Base-by-base conservation (phyloP, 2,113 vertebrate species). In the human region DNA sequence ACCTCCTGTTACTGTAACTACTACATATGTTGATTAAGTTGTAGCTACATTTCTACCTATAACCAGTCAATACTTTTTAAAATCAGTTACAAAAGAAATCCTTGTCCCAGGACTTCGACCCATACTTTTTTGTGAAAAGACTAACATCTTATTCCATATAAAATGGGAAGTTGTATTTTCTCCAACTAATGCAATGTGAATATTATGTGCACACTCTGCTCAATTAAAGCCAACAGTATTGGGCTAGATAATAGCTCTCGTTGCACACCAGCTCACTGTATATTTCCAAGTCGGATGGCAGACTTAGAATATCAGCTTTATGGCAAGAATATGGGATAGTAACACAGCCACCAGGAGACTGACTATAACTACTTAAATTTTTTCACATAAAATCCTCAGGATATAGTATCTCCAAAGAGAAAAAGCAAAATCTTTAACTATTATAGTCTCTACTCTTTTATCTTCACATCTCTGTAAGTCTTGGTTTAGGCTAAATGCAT, bases 381-480 rank as follows among this genome's bases (percentile, higher is more conserved):
- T 78, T 81, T 30, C 80, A n/a, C 84, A 95, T 96, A 94, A 97
- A 97, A 88, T 92, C 45, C 70, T 85, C 75, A 94, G 45, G 64
- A 94, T 93, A 94, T 90, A 22, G 48, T 95, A 35, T 35, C 20
- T 79, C 73, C 73, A 96, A 76, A 94, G 43, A 59, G 64, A n/a
- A 97, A 92, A 97, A 43, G 88, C 59, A 97, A 96, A 96, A 90
- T 17, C n/a, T 80, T 98, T 97, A 97, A 94, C 64, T 92, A 52
- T 68, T 97, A 94, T 72, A 98, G 35, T 32, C 64, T 97, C 90
- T 82, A 87, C 7, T 45, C 25, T 72, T 95, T 96, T 83, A 93
- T 97, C 68, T 96, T 96, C 89, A 97, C 95, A 97, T 84, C 55
- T 97, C 43, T 97, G 68, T 93, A 98, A 98, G 6, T 82, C 94